Evolutionary conservation across 2,888 invertebrate species (phyloP), one percentile per base, ranked within the genome.

Genomic region (Prosapia bicincta): DNA sequence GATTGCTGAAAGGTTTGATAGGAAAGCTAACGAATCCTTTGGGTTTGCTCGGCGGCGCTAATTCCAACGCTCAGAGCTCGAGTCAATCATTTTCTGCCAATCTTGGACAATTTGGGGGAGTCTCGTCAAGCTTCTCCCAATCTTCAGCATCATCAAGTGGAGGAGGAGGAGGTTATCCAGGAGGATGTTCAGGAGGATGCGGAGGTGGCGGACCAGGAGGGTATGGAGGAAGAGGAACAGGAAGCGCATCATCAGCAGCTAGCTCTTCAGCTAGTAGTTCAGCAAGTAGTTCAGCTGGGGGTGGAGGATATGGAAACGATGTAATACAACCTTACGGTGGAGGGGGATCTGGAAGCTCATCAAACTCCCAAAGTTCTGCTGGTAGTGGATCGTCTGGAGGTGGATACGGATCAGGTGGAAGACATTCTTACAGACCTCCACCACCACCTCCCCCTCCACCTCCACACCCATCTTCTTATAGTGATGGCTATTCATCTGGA

Each of bases 351-450:
- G 54, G 54, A 54, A 54, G 54, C 20, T 20, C 54, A 20, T 5
- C 54, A 13, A 20, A 20, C 54, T 54, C 54, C 6, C 54, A 54
- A 54, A 54, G 74, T 26, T 20, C 20, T 26, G 74, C 68, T 20
- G 71, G 71, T 1, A 71, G 65, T 65, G 71, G 38, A 25, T 38
- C 54, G 20, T 68, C 26, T 68, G 73, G 68, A 25, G 71, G 66
- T 38, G n/a, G 66, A 1, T 30, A 24, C 24, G 25, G 66, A 5
- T 24, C 15, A 15, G 28, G 65, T 26, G 43, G 73, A 7, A 30
- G 38, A 38, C n/a, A 5, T 20, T 54, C 54, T 20, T 54, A 54
- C 20, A 20, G 54, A 54, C 54, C 54, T 2, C 54, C 54, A 9
- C 54, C 54, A 3, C 54, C 54, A n/a, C 54, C 54, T 2, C 54